These are phyloP conservation scores for human DNA, from an alignment of 2,113 vertebrate species.

Conservation along the genomic window DNA sequence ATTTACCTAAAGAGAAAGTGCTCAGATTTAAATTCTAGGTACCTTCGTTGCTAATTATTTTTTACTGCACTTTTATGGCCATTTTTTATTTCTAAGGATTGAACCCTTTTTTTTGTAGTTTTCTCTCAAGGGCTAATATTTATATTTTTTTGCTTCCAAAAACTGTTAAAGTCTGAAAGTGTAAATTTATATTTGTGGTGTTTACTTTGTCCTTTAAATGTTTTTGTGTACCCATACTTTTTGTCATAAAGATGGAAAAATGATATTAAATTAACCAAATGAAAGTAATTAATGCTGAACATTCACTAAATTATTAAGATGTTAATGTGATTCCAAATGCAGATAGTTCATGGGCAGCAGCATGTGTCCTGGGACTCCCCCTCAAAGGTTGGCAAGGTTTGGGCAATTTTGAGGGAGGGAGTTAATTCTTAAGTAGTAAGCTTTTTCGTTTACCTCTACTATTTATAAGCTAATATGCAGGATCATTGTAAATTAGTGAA, in stretches of 20 bases:
- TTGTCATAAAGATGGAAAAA: not conserved
- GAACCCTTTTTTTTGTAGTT: not conserved
- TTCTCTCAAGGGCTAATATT: not conserved
- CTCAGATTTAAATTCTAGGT: constrained; percentile 30
- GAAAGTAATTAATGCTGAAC: not conserved
- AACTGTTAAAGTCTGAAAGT: not conserved
- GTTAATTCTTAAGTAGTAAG: not conserved
- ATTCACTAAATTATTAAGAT: not conserved
- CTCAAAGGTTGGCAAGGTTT: not conserved
- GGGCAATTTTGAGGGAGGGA: not conserved
- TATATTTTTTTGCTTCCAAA: constrained; percentile 17
- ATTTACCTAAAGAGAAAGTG: constrained; percentile 11
- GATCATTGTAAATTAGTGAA: not conserved
- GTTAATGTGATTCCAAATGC: not conserved
- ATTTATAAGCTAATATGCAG: not conserved
- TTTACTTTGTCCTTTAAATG: constrained; percentile 8
- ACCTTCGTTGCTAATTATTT: constrained; percentile 44
- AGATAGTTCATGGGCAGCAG: not conserved
- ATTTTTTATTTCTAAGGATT: not conserved
- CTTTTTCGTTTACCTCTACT: not conserved
- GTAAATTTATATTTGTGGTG: not conserved
- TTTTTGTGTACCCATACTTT: not conserved
- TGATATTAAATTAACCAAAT: not conserved
- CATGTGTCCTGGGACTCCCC: not conserved
- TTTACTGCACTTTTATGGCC: constrained; percentile 23